Evolutionary conservation across 2,797 vertebrate species (phyloP).

Genomic region (Urosaurus nigricauda): DNA sequence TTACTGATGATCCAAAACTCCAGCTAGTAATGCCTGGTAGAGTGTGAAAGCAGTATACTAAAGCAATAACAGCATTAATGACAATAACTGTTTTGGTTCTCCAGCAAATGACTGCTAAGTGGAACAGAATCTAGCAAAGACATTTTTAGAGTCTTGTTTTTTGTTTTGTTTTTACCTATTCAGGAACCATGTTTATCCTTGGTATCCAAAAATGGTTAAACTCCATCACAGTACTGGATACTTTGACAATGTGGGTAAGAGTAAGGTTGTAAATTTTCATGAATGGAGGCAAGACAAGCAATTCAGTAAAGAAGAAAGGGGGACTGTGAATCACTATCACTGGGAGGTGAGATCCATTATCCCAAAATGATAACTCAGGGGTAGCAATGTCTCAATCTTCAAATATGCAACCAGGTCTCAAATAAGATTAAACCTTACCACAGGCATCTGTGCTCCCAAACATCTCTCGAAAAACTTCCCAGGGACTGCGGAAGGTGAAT

Average conservation of each 20-base stretch:
- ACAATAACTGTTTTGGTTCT: not conserved
- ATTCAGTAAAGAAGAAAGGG: not conserved
- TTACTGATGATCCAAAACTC: too few relatives aligned
- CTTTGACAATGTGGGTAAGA: not conserved
- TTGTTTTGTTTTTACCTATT: too few relatives aligned
- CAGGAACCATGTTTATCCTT: not conserved
- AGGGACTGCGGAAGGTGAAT: constrained; percentile 42
- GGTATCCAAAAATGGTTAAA: not conserved
- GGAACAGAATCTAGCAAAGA: not conserved
- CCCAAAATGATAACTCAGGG: not conserved
- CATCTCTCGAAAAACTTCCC: constrained; percentile 49
- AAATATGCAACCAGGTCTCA: not conserved
- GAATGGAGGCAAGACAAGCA: not conserved
- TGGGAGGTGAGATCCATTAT: not conserved
- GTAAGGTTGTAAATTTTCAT: not conserved
- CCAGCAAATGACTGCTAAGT: not conserved
- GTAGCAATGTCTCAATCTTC: not conserved
- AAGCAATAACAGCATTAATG: not conserved
- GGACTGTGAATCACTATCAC: too few relatives aligned
- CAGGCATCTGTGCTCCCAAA: constrained; percentile 36
- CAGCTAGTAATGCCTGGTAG: too few relatives aligned
- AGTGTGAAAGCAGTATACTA: too few relatives aligned
- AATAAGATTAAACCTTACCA: constrained; percentile 24
- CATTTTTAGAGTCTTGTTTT: constrained; percentile 1
- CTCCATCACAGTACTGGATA: not conserved